Evolutionary conservation across 1,140 invertebrate species (phyloP).

Genomic region (Drosophila burlai): DNA sequence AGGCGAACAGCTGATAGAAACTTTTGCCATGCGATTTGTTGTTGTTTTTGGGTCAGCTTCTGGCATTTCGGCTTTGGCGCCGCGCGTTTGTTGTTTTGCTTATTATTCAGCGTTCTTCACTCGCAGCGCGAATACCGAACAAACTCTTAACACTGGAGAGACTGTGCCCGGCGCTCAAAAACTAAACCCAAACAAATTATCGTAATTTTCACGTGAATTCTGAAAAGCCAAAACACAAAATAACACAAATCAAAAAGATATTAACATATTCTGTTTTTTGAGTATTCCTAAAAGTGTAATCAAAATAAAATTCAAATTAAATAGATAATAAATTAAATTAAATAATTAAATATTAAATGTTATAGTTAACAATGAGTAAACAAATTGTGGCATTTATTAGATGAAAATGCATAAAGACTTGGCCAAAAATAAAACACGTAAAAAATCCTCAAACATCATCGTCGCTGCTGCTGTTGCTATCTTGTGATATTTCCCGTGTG

Average conservation of each 20-base stretch:
- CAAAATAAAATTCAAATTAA: no score
- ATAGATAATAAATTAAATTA: no score
- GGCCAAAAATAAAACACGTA: slow-evolving; percentile 82
- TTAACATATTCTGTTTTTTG: slow-evolving; percentile 13
- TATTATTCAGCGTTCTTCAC: slow-evolving; percentile 67
- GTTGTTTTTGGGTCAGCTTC: slow-evolving; percentile 22
- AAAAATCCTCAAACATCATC: slow-evolving; percentile 65
- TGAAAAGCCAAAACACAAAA: slow-evolving; percentile 18
- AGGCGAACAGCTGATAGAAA: slow-evolving; percentile 31
- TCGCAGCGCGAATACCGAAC: slow-evolving; percentile 56
- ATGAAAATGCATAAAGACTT: slow-evolving; percentile 84
- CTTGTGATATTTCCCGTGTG: slow-evolving; percentile 66
- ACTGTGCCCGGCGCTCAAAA: slow-evolving; percentile 77
- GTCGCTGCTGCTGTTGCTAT: slow-evolving; percentile 49
- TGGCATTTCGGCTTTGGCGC: slow-evolving; percentile 51
- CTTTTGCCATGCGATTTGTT: slow-evolving; percentile 32
- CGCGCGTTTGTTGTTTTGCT: slow-evolving; percentile 61
- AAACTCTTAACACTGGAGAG: slow-evolving; percentile 30
- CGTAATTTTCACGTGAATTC: slow-evolving; percentile 30
- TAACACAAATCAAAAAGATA: slow-evolving; percentile 14
- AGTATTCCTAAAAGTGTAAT: slow-evolving; percentile 28
- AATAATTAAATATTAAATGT: not conserved
- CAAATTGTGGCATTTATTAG: slow-evolving; percentile 64
- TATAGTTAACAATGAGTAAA: slow-evolving; percentile 45
- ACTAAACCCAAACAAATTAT: not conserved